Percentiles rank a stretch among this genome's conserved stretches.
phyloP scores from a whole-genome alignment of 2,113 vertebrate genomes.

The Sylvicapra grimmia region DNA sequence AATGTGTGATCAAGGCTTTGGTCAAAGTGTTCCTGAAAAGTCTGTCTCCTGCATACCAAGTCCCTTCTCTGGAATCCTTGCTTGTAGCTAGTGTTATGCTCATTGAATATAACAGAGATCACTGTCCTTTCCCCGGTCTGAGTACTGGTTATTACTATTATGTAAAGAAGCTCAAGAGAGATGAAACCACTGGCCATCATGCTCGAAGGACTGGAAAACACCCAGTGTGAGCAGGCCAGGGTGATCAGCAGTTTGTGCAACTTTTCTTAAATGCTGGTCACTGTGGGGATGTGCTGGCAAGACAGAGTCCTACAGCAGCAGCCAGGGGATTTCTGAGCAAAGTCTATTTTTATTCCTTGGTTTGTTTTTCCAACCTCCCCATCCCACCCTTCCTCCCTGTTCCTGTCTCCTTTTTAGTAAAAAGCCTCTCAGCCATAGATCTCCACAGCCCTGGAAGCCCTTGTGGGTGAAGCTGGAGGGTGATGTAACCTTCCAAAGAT shows the following conservation, averaged over 20 bases:
- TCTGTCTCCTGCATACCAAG: neutral
- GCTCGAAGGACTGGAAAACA: neutral
- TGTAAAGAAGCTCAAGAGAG: neutral
- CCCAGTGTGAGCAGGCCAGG: neutral
- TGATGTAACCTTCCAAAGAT: slow-evolving; percentile 80
- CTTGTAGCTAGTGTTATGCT: neutral
- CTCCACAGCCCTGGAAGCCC: slow-evolving; percentile 49
- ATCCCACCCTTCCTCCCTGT: neutral
- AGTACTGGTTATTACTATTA: neutral
- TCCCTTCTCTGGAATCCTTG: neutral
- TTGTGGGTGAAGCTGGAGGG: slow-evolving; percentile 59
- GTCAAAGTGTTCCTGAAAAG: neutral
- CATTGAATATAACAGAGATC: neutral
- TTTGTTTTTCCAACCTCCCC: slow-evolving; percentile 55
- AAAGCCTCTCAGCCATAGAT: slow-evolving; percentile 29
- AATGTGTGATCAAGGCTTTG: neutral
- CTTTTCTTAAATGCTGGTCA: slow-evolving; percentile 3
- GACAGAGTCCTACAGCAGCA: neutral
- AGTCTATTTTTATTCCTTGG: slow-evolving; percentile 65
- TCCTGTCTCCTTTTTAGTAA: slow-evolving; percentile 68
- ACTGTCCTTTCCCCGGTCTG: neutral
- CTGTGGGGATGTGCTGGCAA: slow-evolving; percentile 30
- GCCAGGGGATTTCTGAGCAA: slow-evolving; percentile 67
- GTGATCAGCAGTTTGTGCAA: neutral
- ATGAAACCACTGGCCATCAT: neutral